phyloP scores from a whole-genome alignment of 2,113 vertebrate species.

The Grammomys surdaster region DNA sequence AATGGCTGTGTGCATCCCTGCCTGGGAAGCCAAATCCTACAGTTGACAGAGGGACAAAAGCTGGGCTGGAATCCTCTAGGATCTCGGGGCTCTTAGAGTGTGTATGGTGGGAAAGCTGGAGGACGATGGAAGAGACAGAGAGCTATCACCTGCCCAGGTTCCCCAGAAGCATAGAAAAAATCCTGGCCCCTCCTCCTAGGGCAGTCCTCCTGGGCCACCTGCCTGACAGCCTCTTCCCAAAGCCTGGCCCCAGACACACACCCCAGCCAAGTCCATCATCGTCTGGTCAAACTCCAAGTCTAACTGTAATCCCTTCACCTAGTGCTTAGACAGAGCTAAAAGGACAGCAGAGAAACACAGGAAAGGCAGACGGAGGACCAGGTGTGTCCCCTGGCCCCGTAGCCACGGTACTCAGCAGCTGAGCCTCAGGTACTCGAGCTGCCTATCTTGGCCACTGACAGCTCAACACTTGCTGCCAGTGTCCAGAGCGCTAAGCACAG shows the following conservation, averaged over 20 bases:
- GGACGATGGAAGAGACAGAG: not conserved
- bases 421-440: no score
- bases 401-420: no score
- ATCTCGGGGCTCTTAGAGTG: no score
- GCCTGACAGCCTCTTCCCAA: not conserved
- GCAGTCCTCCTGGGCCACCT: not conserved
- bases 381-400: accelerated
- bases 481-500: constrained; percentile 19
- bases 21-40: not conserved
- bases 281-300: not conserved
- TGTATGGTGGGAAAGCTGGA: not conserved
- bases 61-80: not conserved
- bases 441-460: accelerated
- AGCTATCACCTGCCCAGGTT: not conserved
- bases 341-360: accelerated
- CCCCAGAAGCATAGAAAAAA: not conserved
- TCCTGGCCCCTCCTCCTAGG: not conserved
- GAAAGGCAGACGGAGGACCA: accelerated
- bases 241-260: not conserved
- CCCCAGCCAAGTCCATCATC: not conserved
- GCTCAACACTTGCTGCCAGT: not conserved
- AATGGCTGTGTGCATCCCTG: not conserved
- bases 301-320: not conserved
- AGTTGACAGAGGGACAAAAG: accelerated
- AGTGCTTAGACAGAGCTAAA: no score